A percentile compares a stretch with the other conserved stretches of the same genome.
phyloP scores from a whole-genome alignment of 2,113 vertebrate species.

The Muntiacus muntjak region DNA sequence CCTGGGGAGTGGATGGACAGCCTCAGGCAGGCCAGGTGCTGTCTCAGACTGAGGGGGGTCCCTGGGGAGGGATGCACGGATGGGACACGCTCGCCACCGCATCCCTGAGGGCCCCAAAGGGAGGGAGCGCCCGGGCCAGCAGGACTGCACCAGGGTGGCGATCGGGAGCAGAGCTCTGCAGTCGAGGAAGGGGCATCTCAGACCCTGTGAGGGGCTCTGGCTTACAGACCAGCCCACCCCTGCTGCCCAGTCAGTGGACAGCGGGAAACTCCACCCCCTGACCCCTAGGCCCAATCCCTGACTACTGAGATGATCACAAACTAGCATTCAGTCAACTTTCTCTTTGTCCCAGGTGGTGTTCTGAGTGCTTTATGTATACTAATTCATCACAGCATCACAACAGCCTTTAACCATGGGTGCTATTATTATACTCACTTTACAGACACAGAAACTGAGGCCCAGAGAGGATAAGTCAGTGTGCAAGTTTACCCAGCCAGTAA shows the following conservation, averaged over 20 bases:
- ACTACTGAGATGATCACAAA: not conserved
- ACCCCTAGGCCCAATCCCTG: not conserved
- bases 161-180: not conserved
- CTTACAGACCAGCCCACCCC: not conserved
- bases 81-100: fast-evolving
- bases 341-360: not conserved
- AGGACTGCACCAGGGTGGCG: not conserved
- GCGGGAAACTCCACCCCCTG: not conserved
- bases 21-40: not conserved
- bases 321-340: not conserved
- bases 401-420: not conserved
- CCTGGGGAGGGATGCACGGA: fast-evolving
- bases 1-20: not conserved
- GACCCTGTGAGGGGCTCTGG: not conserved
- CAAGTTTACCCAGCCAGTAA: not conserved
- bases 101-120: not conserved
- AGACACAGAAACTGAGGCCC: not conserved
- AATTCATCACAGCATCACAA: not conserved
- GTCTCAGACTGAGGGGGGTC: not conserved
- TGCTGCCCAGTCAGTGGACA: not conserved
- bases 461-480: not conserved
- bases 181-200: not conserved
- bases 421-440: not conserved
- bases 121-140: not conserved
- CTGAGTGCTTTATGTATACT: fast-evolving